Conservation (phyloP, 2,797 vertebrate species). For the Clarias pachynema region DNA sequence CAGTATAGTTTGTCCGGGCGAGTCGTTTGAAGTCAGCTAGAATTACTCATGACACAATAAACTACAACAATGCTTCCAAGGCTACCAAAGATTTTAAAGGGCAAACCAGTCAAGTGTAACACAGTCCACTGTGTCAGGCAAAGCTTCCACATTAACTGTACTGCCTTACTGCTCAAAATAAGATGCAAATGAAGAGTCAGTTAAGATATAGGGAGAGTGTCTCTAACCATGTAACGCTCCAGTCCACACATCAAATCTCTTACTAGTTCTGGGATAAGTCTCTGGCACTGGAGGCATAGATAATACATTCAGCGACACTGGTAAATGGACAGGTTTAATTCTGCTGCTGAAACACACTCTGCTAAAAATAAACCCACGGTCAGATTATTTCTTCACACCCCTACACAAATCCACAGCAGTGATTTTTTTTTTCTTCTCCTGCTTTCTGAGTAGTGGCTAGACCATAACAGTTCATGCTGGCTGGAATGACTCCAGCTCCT, state of each 20-base stretch:
- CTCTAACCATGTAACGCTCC: slow-evolving; percentile 26
- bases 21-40: slow-evolving; percentile 73
- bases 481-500: slow-evolving; percentile 69
- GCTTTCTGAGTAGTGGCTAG: slow-evolving; percentile 69
- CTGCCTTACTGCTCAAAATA: slow-evolving; percentile 40
- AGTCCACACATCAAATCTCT: slow-evolving; percentile 27
- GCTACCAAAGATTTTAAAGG: slow-evolving; percentile 60
- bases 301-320: slow-evolving; percentile 4
- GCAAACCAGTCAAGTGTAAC: slow-evolving; percentile 58
- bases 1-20: slow-evolving; percentile 60
- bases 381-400: slow-evolving; percentile 1
- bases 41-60: slow-evolving; percentile 77
- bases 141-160: slow-evolving; percentile 29
- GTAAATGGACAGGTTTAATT: not conserved
- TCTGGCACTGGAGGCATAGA: not conserved
- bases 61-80: slow-evolving; percentile 69
- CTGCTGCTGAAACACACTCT: not conserved
- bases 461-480: slow-evolving; percentile 63
- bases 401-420: slow-evolving; percentile 54
- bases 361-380: not conserved
- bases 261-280: slow-evolving; percentile 2
- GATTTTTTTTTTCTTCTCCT: slow-evolving; percentile 57
- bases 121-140: slow-evolving; percentile 49
- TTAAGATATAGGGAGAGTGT: slow-evolving; percentile 19
- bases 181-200: slow-evolving; percentile 39